These are phyloP conservation scores for Tribolium freemani DNA, from an alignment of 2,888 invertebrate genomes.

Conservation along the genomic window DNA sequence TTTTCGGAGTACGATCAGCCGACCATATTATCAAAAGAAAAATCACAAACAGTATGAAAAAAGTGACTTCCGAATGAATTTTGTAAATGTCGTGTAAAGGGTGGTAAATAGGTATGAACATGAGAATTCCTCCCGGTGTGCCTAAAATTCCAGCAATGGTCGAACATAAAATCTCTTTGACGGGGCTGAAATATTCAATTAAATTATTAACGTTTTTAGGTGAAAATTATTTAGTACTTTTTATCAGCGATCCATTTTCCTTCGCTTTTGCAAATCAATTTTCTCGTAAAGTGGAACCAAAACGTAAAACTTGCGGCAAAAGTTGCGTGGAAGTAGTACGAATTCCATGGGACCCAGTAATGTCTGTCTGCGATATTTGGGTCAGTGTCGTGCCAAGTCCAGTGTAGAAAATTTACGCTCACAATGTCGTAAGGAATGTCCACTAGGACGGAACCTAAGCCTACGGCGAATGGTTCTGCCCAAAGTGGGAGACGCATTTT, in stretches of 20 bases:
- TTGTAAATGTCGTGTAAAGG: slow-evolving; percentile 79
- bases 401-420: slow-evolving; percentile 83
- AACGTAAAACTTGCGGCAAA: slow-evolving; percentile 82
- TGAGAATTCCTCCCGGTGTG: slow-evolving; percentile 80
- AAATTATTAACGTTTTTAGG: background rate
- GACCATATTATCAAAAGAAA: slow-evolving; percentile 74
- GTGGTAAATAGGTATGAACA: slow-evolving; percentile 83
- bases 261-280: slow-evolving; percentile 70
- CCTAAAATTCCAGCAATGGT: slow-evolving; percentile 76
- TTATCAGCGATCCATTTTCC: slow-evolving; percentile 72
- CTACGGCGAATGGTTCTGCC: slow-evolving; percentile 78
- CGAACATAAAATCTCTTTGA: slow-evolving; percentile 71
- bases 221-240: slow-evolving; percentile 46
- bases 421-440: slow-evolving; percentile 87
- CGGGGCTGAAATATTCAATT: slow-evolving; percentile 63
- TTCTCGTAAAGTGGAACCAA: slow-evolving; percentile 75
- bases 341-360: slow-evolving; percentile 89
- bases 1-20: slow-evolving; percentile 71
- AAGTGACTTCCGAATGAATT: slow-evolving; percentile 81
- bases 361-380: slow-evolving; percentile 80
- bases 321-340: slow-evolving; percentile 85
- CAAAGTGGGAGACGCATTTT: slow-evolving; percentile 72
- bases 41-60: slow-evolving; percentile 75
- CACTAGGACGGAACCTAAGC: slow-evolving; percentile 78
- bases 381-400: slow-evolving; percentile 88